phyloP scores from a whole-genome alignment of 2,113 vertebrate species.

The Chionomys nivalis region DNA sequence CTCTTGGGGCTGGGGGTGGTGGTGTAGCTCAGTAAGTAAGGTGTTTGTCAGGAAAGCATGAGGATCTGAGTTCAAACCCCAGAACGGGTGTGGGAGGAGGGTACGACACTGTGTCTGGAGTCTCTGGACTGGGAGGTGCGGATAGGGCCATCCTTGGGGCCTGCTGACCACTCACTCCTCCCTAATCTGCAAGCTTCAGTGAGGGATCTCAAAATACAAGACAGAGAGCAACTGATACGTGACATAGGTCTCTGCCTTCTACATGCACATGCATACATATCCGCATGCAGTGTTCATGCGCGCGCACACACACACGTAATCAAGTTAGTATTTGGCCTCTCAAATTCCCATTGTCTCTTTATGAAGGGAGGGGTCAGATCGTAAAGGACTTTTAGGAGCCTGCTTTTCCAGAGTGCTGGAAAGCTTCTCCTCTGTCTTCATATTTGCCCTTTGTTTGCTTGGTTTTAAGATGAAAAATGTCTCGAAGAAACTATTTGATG shows the following conservation, averaged over 20 bases:
- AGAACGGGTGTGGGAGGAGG: neutral
- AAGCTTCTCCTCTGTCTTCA: neutral
- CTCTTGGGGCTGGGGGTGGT: neutral
- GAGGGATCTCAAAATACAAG: neutral
- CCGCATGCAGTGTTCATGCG: neutral
- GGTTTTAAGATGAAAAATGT: conserved; percentile 52
- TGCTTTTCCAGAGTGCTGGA: neutral
- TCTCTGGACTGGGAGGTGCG: neutral
- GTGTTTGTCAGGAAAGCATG: neutral
- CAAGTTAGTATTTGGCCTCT: neutral
- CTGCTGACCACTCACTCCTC: too few species aligned
- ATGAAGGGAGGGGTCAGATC: neutral
- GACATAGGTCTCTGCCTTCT: neutral
- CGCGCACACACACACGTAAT: neutral
- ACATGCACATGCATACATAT: neutral
- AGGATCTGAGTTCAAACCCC: neutral
- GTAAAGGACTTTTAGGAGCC: neutral
- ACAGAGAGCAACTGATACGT: neutral
- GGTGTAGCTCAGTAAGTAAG: neutral
- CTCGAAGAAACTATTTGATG: conserved; percentile 55
- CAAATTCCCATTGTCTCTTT: neutral
- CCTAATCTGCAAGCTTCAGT: neutral
- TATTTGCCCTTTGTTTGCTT: neutral
- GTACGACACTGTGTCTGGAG: neutral
- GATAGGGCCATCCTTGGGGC: neutral